Evolutionary conservation across 2,888 invertebrate genomes (phyloP), one percentile per base, ranked within the genome.

Genomic region (Agrotis segetum): DNA sequence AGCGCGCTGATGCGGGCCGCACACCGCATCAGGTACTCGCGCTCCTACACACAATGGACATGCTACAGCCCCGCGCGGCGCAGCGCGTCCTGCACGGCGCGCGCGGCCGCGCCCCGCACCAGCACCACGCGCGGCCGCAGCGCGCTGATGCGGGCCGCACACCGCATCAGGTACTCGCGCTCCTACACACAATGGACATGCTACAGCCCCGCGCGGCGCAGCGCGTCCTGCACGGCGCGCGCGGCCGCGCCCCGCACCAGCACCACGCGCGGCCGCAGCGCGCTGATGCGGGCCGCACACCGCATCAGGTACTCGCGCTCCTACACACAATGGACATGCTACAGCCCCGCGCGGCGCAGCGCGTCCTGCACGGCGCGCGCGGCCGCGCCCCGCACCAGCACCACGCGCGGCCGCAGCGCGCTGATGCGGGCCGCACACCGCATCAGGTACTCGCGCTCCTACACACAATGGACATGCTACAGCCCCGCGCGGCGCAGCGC

Each of bases 221-320:
- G 24, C 24, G 24, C 24, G 24, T 99, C 98, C 94, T 99, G 99
- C 16, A 99, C 99, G 53, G 98, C 96, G 89, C 96, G 98, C 85
- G 98, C 98, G 13, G 99, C 99, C 63, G 98, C 98, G 82, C 99
- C 98, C 88, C 99, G 98, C 0, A 99, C 99, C 50, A 99, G 94
- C 44, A 99, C 98, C 44, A 99, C 97, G 87, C 98, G 97, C 0
- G 99, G 99, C 50, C 97, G 97, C 71, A 99, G 96, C 19, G 98
- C 97, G 46, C 97, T 97, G 63, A 99, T 98, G 85, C 99, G 97
- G 0, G 98, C 98, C 6, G 99, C 98, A 46, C 98, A 98, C 81
- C 99, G 98, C 44, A 97, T 97, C 47, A 99, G 95, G 92, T 98
- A 99, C 90, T 99, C 98, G 84, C 97, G 97, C 92, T 99, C 99